phyloP scores from a whole-genome alignment of 2,888 invertebrate species.

The Chirona hameri region DNA sequence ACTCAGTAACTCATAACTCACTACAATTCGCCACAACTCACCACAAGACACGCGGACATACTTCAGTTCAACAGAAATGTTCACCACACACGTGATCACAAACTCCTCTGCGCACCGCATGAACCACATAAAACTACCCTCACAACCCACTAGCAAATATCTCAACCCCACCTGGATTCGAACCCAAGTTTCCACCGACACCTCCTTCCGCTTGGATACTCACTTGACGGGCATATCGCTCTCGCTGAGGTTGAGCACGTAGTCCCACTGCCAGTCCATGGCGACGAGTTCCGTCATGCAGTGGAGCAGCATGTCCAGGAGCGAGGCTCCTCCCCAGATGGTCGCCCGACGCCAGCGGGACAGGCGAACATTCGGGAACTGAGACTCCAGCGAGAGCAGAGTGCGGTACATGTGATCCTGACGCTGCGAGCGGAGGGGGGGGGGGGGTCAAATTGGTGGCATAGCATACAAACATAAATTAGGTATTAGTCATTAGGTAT shows the following conservation, averaged over 20 bases:
- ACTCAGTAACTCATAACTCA: too few species aligned
- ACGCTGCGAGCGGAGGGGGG: slow-evolving; percentile 60
- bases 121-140: too few species aligned
- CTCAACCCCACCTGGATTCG: too few species aligned
- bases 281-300: slow-evolving; percentile 70
- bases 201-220: slow-evolving; percentile 39
- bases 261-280: slow-evolving; percentile 79
- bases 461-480: not conserved
- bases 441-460: not conserved
- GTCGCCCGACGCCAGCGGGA: slow-evolving; percentile 77
- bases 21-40: too few species aligned
- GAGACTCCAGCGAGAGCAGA: slow-evolving; percentile 63
- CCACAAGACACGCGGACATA: too few species aligned
- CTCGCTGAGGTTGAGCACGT: slow-evolving; percentile 92
- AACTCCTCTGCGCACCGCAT: too few species aligned
- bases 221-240: slow-evolving; percentile 93
- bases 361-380: slow-evolving; percentile 72
- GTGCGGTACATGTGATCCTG: slow-evolving; percentile 90
- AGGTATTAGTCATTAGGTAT: too few species aligned
- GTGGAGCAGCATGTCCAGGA: slow-evolving; percentile 80
- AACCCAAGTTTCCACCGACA: too few species aligned
- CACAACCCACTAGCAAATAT: too few species aligned
- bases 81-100: too few species aligned
- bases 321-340: slow-evolving; percentile 97
- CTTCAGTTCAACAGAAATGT: too few species aligned